Evolutionary conservation across 2,888 invertebrate genomes (phyloP), one percentile per base, ranked within the genome.

Genomic region (Altica lythri): DNA sequence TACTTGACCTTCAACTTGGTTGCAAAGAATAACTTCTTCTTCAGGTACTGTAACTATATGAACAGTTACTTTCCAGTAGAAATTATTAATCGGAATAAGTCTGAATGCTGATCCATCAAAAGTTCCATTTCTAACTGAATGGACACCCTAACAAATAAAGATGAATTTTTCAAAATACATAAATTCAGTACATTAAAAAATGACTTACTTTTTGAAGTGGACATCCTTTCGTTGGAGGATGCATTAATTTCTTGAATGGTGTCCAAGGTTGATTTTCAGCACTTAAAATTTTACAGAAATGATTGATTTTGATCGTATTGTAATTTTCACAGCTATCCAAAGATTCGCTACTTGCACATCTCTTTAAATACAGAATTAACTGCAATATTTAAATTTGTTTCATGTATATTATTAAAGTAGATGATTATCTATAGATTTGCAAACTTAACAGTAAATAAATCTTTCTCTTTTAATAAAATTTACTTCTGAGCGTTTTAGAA

Each of bases 271-370:
- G 61, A 34, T 59, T 57, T 29, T 64, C 60, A n/a, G 53, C 56
- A 10, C 48, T 46, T 2, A 69, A 27, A 47, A 68, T 40, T 6
- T 49, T 48, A 53, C 72, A 72, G 17, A 69, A 60, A 42, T 62
- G 62, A 34, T 61, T 67, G 8, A 71, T 42, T 43, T 56, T 59
- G 9, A 72, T 49, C 2, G 67, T 67, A 19, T 61, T 66, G 43
- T 69, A 72, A 6, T 60, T 58, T 61, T 72, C 72, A 46, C 72
- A 72, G 5, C 69, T 64, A 60, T 72, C 70, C 30, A 68, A 53
- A 10, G 65, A 57, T 19, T 71, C 72, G 44, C 65, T 61, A 16
- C 62, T 62, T 9, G 50, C 56, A 55, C 72, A 72, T 48, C 70
- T 59, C 47, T 59, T 62, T 12, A 68, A 32, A 25, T 47, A 54